These are phyloP conservation scores for Diorhabda elongata DNA, from an alignment of 1,140 invertebrate genomes.

Conservation along the genomic window DNA sequence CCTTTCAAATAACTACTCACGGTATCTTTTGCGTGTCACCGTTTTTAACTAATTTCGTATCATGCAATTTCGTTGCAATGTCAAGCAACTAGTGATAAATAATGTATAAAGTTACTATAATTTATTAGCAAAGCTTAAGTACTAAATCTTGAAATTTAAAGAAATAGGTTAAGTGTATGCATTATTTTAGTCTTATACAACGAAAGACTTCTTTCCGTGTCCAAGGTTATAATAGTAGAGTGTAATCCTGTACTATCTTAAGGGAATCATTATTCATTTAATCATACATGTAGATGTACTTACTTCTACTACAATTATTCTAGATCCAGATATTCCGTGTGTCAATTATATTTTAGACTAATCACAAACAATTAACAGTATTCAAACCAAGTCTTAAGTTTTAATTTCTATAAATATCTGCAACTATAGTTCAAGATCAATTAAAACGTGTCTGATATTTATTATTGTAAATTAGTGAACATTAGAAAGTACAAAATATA, in stretches of 20 bases:
- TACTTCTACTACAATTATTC: no score
- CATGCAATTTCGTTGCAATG: slow-evolving; percentile 27
- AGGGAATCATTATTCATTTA: not conserved
- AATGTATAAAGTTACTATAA: slow-evolving; percentile 7
- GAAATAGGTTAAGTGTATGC: not conserved
- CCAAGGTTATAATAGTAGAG: not conserved
- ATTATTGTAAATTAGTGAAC: not conserved
- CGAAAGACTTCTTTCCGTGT: not conserved
- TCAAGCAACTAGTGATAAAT: slow-evolving; percentile 15
- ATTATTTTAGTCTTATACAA: not conserved
- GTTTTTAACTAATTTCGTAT: slow-evolving; percentile 26
- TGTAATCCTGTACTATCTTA: not conserved
- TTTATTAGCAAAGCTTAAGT: slow-evolving; percentile 1
- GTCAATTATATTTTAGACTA: no score
- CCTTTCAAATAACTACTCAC: slow-evolving; percentile 19
- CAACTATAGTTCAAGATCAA: not conserved
- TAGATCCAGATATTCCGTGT: no score
- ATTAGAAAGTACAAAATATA: not conserved
- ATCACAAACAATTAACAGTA: no score
- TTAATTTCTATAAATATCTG: not conserved
- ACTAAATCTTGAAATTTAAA: not conserved
- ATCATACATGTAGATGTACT: not conserved
- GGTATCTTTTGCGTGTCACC: slow-evolving; percentile 28
- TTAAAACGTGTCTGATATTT: not conserved
- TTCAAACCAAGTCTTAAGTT: no score